Evolutionary conservation across 1,140 invertebrate species (phyloP).

Genomic region (Trissolcus basalis): DNA sequence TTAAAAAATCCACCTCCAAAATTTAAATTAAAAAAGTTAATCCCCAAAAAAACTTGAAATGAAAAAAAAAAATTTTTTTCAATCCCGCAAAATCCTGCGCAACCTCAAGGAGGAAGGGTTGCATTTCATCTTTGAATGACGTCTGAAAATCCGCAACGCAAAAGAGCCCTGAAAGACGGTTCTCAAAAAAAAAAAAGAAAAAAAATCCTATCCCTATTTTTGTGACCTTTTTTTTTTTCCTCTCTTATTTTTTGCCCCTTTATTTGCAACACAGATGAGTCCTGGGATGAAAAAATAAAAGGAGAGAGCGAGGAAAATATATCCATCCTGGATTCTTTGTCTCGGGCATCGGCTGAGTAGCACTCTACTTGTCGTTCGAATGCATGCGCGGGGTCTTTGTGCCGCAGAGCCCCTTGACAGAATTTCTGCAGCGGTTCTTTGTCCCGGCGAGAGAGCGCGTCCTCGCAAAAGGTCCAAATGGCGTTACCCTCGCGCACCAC

Average conservation of each 20-base stretch:
- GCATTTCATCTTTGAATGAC: too few species aligned
- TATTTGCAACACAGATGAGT: conserved; percentile 38
- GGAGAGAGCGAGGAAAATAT: conserved; percentile 28
- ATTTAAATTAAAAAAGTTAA: too few species aligned
- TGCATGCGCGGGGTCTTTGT: conserved; percentile 33
- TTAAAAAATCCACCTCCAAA: too few species aligned
- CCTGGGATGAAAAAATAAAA: conserved; percentile 34
- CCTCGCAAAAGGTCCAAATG: conserved; percentile 36
- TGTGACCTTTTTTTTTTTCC: neutral
- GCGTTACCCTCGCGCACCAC: conserved; percentile 14
- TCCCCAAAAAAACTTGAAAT: too few species aligned
- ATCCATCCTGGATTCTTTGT: conserved; percentile 38
- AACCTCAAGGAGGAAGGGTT: too few species aligned
- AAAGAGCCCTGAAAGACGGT: too few species aligned
- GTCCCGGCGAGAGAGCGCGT: conserved; percentile 35
- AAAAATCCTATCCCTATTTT: too few species aligned
- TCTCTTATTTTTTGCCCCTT: neutral
- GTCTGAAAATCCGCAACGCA: too few species aligned
- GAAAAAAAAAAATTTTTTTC: too few species aligned
- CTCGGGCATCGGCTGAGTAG: conserved; percentile 32
- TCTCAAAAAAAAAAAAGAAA: too few species aligned
- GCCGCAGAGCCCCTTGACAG: conserved; percentile 36
- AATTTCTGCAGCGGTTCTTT: conserved; percentile 37
- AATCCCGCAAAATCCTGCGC: too few species aligned
- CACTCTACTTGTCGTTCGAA: conserved; percentile 36